Base-by-base conservation (phyloP, 2,113 vertebrate species). In the Laterallus jamaicensis region DNA sequence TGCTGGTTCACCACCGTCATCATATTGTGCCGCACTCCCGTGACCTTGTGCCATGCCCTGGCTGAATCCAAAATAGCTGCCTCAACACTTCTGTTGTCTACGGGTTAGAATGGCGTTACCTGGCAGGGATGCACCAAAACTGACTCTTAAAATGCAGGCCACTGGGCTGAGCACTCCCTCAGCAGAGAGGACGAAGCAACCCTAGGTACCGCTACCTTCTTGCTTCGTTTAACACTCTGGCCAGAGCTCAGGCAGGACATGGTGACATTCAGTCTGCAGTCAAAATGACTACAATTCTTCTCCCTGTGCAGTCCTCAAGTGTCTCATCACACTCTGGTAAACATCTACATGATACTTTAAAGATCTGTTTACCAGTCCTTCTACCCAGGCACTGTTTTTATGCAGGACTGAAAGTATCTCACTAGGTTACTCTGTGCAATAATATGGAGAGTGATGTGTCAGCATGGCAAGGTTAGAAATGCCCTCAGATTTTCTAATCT, bases 11-110 rank as follows among this genome's bases (percentile, higher is more conserved):
- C 24, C 58, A 75, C 15, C 8, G 12, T 31, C 26, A 12, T 40
- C 0, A 0, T 32, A 52, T 25, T 29, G 31, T 83, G 73, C 73
- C 6, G 6, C 0, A 0, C 49, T 60, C 9, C 63, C 31, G 35
- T 64, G 71, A 56, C 11, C 37, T 63, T n/a, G 31, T 82, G 35
- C 32, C 11, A 3, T 60, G 37, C 19, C 37, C 68, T 63, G 14
- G 8, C 22, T 93, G 32, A 90, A 66, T 86, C 86, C 32, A 70
- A 59, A 94, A 20, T 11, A 87, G 55, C 16, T 22, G 8, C 25
- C 58, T 75, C 49, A 79, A 54, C 35, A 44, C 15, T 82, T 85
- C 42, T 81, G 8, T 37, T 74, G 13, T 17, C 52, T 39, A 18
- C 29, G 28, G 11, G 7, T 83, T 86, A 58, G 22, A 79, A 29